Evolutionary conservation across 2,888 invertebrate genomes (phyloP), one percentile per base, ranked within the genome.

Genomic region (Thymelicus acteon): DNA sequence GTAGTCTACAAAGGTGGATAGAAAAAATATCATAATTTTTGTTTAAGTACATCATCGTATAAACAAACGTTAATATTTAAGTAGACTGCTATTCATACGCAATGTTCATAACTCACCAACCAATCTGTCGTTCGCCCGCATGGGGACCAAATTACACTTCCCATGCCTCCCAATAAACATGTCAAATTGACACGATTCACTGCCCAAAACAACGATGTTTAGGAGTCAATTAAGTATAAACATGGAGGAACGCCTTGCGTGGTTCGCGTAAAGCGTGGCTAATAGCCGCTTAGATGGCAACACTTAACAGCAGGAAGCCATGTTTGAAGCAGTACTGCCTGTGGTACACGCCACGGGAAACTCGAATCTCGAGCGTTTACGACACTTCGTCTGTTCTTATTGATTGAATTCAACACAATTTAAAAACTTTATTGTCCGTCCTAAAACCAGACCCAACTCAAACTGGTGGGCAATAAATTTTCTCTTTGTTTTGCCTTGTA

Each of bases 181-280:
- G 87, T 89, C 88, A 80, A 85, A 85, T 87, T 85, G 84, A 89
- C 83, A 82, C 86, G 88, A 90, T 89, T 87, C 86, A 89, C 84
- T 87, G 83, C 83, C 84, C 66, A 89, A 91, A 90, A 89, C 86
- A 87, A 90, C 83, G 82, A 88, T 89, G 89, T 92, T 92, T 92
- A 92, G 86, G 85, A 90, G 89, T 87, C 86, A 89, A 92, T 91
- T 89, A 89, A 85, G 84, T 84, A 86, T 87, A 90, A 88, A 89
- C 85, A 87, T 85, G 85, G 85, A 82, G 82, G 82, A 84, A 87
- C 86, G 82, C 85, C 85, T 79, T 84, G 85, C 78, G 85, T 74
- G 87, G 82, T 80, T 85, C 85, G 87, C 87, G 88, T 92, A 89
- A 90, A 91, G 86, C 82, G 85, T 80, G 83, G 85, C 86, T 91